Evolutionary conservation across 2,113 vertebrate genomes (phyloP).

Genomic region (Naja naja): DNA sequence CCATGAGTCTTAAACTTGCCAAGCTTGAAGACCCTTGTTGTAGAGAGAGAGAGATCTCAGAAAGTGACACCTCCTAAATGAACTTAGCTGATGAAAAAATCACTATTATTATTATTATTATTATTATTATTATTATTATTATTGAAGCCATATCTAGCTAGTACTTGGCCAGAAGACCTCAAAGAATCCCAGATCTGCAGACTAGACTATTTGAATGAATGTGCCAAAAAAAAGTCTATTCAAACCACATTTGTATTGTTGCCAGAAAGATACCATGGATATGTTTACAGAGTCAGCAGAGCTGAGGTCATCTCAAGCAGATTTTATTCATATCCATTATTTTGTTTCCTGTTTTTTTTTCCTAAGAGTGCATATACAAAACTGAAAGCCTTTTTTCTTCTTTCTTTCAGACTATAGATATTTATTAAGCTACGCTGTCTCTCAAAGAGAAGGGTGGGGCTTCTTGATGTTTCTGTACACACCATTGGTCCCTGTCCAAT

Average conservation of each 20-base stretch:
- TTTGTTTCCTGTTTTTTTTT: neutral
- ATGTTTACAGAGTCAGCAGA: neutral
- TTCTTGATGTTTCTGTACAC: constrained; percentile 58
- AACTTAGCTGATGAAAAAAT: neutral
- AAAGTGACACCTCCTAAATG: neutral
- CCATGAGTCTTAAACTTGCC: no score
- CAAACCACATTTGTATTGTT: neutral
- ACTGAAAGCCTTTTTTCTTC: neutral
- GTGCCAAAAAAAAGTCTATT: neutral
- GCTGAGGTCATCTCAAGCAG: neutral
- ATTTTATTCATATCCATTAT: neutral
- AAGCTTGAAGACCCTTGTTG: no score
- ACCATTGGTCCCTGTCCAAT: constrained; percentile 45
- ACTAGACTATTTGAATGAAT: neutral
- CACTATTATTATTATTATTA: no score
- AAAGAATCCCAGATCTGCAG: neutral
- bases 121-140: no score
- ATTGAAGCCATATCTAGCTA: neutral
- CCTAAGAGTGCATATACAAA: neutral
- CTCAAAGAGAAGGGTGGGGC: constrained; percentile 56
- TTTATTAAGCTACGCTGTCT: constrained; percentile 61
- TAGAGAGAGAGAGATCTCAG: neutral
- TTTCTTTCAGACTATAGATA: constrained; percentile 33
- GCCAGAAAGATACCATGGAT: neutral
- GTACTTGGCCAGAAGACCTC: neutral